Conservation (phyloP, 1,140 invertebrate genomes). For the Dinoponera quadriceps region DNA sequence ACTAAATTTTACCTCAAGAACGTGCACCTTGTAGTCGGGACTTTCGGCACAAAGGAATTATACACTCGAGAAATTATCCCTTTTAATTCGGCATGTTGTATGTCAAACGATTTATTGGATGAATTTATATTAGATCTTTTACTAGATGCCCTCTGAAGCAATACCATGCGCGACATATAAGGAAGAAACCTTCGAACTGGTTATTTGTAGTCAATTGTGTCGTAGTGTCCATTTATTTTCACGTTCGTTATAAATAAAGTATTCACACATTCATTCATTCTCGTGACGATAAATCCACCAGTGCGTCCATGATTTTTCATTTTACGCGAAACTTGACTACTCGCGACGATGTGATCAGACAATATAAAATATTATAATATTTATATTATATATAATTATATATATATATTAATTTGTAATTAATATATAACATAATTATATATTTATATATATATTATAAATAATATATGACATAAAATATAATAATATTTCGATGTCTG, state of each 20-base stretch:
- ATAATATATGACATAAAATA: no score
- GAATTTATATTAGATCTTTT: no score
- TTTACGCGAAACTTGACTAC: conserved; percentile 71
- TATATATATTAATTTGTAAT: no score
- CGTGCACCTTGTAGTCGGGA: no score
- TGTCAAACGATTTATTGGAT: no score
- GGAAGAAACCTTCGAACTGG: background rate
- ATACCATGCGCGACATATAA: background rate
- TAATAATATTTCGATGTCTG: conserved; percentile 20
- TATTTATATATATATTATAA: background rate
- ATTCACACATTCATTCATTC: conserved; percentile 84
- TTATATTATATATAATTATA: background rate
- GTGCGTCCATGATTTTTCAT: conserved; percentile 76
- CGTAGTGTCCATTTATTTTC: conserved; percentile 69
- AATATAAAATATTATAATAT: conserved; percentile 3
- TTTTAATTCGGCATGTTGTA: no score
- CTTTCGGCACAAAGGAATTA: no score
- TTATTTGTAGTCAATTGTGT: conserved; percentile 38
- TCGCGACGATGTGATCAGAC: conserved; percentile 65
- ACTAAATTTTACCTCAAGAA: no score
- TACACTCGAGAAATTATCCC: no score
- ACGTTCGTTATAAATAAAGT: conserved; percentile 83
- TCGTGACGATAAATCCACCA: conserved; percentile 79
- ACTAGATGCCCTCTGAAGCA: no score
- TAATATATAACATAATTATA: background rate